Conservation (phyloP, 1,140 invertebrate genomes). For the Atta texana region DNA sequence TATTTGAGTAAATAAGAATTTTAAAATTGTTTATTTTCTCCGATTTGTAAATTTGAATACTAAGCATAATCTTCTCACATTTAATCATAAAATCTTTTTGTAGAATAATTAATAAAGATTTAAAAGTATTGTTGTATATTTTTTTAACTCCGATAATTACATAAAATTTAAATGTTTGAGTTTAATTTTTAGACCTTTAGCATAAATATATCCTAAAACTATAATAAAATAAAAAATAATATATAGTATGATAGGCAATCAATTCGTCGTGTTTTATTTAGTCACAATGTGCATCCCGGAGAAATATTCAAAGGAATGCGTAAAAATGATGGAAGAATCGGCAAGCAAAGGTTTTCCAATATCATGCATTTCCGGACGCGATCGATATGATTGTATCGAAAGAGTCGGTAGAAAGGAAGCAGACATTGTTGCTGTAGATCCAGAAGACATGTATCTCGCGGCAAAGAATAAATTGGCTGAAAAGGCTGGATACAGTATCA, state of each 20-base stretch:
- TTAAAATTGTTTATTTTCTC: not conserved
- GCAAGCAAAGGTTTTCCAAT: constrained; percentile 88
- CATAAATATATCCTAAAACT: not conserved
- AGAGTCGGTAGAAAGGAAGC: constrained; percentile 91
- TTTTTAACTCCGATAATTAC: not conserved
- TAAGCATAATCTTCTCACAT: not conserved
- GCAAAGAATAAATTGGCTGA: constrained; percentile 89
- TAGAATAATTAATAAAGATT: not conserved
- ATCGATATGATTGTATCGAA: constrained; percentile 91
- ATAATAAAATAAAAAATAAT: not conserved
- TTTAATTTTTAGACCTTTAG: not conserved
- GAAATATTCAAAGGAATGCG: constrained; percentile 88
- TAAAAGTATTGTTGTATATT: not conserved
- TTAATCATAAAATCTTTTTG: not conserved
- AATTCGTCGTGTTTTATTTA: constrained; percentile 75
- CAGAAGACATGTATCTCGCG: constrained; percentile 94
- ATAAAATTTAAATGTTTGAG: not conserved
- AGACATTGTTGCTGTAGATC: constrained; percentile 93
- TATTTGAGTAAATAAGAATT: not conserved
- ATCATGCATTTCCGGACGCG: constrained; percentile 89
- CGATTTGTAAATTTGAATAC: not conserved
- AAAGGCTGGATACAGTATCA: constrained; percentile 90
- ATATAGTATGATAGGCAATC: not conserved
- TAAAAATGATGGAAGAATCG: constrained; percentile 89
- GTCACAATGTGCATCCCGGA: constrained; percentile 91